phyloP scores from a whole-genome alignment of 2,113 vertebrate species.

The Triplophysa dalaica region DNA sequence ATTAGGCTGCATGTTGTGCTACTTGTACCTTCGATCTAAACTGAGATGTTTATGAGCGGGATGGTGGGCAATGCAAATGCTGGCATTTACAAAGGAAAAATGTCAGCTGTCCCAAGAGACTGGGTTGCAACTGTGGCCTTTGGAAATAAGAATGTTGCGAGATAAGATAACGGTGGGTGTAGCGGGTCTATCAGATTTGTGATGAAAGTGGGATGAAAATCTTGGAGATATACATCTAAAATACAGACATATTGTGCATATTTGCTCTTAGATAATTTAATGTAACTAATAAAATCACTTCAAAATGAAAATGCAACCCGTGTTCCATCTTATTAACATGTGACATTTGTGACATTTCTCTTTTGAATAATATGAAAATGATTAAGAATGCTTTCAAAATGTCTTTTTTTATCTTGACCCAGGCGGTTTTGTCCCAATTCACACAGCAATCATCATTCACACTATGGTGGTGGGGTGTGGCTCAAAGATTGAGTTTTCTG shows the following conservation, averaged over 20 bases:
- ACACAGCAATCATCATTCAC: not conserved
- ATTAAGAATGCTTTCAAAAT: not conserved
- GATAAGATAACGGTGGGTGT: conserved; percentile 33
- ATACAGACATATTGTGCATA: not conserved
- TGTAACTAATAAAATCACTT: conserved; percentile 4
- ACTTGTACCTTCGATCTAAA: not conserved
- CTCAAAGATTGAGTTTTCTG: not conserved
- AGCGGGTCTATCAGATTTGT: conserved; percentile 7
- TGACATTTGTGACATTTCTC: not conserved
- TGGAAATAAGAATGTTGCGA: conserved; percentile 35
- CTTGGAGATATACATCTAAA: not conserved
- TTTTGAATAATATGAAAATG: not conserved
- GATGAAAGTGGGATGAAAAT: not conserved
- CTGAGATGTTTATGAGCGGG: conserved; percentile 11
- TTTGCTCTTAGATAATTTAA: not conserved
- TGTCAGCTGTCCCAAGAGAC: conserved; percentile 68
- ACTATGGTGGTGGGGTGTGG: not conserved
- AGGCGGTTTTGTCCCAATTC: not conserved
- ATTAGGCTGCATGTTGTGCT: conserved; percentile 1
- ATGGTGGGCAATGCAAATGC: conserved; percentile 62
- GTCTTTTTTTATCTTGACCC: not conserved
- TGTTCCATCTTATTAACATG: not conserved
- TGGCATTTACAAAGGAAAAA: conserved; percentile 74
- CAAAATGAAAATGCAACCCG: not conserved
- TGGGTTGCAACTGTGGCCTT: conserved; percentile 66